These are phyloP conservation scores for Xiphophorus maculatus DNA, from an alignment of 2,113 vertebrate species.

Conservation along the genomic window DNA sequence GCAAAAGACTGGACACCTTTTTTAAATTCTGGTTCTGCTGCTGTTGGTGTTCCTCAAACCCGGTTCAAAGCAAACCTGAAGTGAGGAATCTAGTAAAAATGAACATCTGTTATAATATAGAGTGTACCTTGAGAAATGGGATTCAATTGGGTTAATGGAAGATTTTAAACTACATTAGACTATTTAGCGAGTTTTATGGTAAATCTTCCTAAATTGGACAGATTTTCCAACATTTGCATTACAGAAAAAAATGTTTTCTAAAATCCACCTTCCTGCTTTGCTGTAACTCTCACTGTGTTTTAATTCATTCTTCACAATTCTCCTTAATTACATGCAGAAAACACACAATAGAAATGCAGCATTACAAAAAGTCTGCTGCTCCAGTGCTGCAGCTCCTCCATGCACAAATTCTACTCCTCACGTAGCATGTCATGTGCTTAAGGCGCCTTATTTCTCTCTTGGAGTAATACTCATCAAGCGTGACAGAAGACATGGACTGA, in stretches of 20 bases:
- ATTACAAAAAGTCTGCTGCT: neutral
- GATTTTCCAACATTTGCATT: neutral
- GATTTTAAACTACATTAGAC: neutral
- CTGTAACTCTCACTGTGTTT: neutral
- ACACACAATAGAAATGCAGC: neutral
- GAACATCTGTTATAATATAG: neutral
- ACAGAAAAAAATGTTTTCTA: no score
- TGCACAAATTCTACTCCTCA: neutral
- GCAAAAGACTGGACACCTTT: neutral
- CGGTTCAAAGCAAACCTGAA: neutral
- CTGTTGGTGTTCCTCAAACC: no score
- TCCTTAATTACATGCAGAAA: neutral
- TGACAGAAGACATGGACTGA: slow-evolving; percentile 48
- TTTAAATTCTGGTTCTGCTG: neutral
- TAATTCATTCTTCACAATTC: neutral
- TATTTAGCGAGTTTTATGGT: no score
- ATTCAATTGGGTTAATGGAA: neutral
- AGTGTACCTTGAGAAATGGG: neutral
- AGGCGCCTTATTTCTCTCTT: slow-evolving; percentile 16
- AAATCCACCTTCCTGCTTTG: neutral
- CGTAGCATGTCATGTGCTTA: slow-evolving; percentile 21
- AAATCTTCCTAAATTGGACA: neutral
- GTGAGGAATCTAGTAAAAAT: neutral
- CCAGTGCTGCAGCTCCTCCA: neutral
- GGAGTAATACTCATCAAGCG: slow-evolving; percentile 28